Base-by-base conservation (phyloP, 1,140 invertebrate genomes). In the Papilio polyxenes region DNA sequence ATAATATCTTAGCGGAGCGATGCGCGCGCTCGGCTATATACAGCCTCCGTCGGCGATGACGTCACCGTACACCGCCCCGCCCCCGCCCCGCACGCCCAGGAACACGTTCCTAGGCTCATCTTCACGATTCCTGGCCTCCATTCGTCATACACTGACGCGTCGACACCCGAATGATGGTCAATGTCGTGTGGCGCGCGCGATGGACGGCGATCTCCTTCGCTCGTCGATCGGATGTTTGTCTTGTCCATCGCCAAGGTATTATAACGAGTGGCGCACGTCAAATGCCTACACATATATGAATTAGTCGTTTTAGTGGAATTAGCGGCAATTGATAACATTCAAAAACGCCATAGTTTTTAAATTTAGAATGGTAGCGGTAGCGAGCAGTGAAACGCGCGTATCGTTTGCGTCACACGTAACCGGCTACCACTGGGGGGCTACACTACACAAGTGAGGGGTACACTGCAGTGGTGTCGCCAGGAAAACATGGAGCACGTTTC, bases 11-110 rank as follows among this genome's bases (percentile, higher is more conserved):
- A 87, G 84, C 83, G 84, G 83, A 82, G 13, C 78, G 90, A 83
- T 85, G 84, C 87, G 87, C 87, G 80, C 44, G 89, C 89, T 84
- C 92, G 91, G 90, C 91, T 93, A 93, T 93, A 93, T 93, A 93
- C 82, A 86, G 82, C 77, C 86, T 84, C 90, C 92, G 91, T 90
- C 91, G 92, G 89, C 89, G 78, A 82, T 92, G 92, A 93, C 92
- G 92, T 93, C 91, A 93, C 75, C 76, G n/a, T 37, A 81, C 83
- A 87, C 83, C 82, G 83, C 78, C 85, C 85, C 87, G 84, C n/a
- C n/a, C 82, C 31, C 69, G 10, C 85, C 53, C 65, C 53, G 83
- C 77, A 80, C 82, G 48, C 77, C 83, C 77, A 37, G n/a, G 81
- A 93, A 93, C 91, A 85, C 62, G 91, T 91, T 89, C 81, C 59